Evolutionary conservation across 2,797 vertebrate genomes (phyloP), one percentile per base, ranked within the genome.

Genomic region (Babyrousa celebensis): DNA sequence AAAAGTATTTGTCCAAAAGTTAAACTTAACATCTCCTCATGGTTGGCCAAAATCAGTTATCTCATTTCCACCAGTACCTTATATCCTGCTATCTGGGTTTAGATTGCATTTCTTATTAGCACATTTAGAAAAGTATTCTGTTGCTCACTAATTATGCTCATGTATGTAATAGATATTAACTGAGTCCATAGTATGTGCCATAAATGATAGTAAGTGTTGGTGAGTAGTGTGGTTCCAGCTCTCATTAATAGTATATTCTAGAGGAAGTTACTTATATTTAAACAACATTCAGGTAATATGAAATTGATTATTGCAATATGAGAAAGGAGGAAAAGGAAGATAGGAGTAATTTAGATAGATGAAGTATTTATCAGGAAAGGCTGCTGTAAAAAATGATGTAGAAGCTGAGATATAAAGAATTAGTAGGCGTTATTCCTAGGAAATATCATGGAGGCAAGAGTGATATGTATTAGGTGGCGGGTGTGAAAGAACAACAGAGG

Each of bases 91-190:
- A 18, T 60, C 23, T 52, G 15, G 4, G 62, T 74, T 70, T 78
- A 36, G 32, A 40, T 43, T 89, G 16, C 29, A 56, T 89, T 87
- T 54, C 36, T 87, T 14, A 70, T 67, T 21, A 82, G n/a, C 20
- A 12, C 21, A 15, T 70, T 92, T 54, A 29, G 68, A 54, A 71
- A 90, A 9, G 1, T 74, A 17, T 90, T 29, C 5, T 12, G 58
- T 23, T 60, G 68, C 18, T 85, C 18, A 92, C 27, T 75, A 87
- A 48, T 58, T 71, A 40, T 20, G 29, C 11, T 74, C 48, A 60
- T 93, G 91, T 87, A 78, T 89, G 92, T 75, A 92, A 29, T 18
- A 74, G 15, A 62, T 91, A 43, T 36, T 96, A 80, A 80, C 48
- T 62, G 29, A 84, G 29, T 71, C 36, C 6, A 70, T 62, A 72